Base-by-base conservation (phyloP, 2,888 invertebrate genomes). In the Patella ulyssiponensis region DNA sequence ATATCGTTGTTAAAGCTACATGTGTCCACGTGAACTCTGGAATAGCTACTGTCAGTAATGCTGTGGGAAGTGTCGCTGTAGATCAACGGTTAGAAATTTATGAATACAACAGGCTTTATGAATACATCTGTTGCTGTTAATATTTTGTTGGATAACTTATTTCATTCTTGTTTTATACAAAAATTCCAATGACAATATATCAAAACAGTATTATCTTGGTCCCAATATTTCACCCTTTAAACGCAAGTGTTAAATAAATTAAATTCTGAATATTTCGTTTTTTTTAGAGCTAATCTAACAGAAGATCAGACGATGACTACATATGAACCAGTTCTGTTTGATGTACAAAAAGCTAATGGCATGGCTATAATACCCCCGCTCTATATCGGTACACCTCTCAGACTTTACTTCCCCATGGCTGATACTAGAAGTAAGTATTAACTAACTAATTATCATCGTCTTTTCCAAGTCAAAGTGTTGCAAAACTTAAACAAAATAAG, bases 301-400 rank as follows among this genome's bases (percentile, higher is more conserved):
- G 20, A 53, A 23, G 75, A 75, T 17, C 51, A 33, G 14, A 56
- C 75, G 1, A 54, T 23, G 14, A 53, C 75, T 1, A 56, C 53
- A 17, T 75, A 75, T 56, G 52, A 70, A 70, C 75, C 75, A 17
- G 75, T 75, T 44, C 11, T 56, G 52, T 54, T 75, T 20, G 75
- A 52, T 54, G 27, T 75, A 52, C 75, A 75, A 33, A 33, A 69
- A 12, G 33, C n/a, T 20, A 20, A 12, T 23, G 75, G 75, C 27
- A n/a, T 20, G n/a, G 69, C 52, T 17, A 53, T 75, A 4, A 52
- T 14, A 2, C 69, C 69, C 4, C 69, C 52, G 12, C 23, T 75
- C 15, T 75, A 51, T 54, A 75, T 75, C 53, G 75, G 75, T n/a
- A 23, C 53, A 52, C 52, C 44, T 15, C 64, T 75, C 17, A 52